These are phyloP conservation scores for Hucho hucho DNA, from an alignment of 2,113 vertebrate species.

Conservation along the genomic window DNA sequence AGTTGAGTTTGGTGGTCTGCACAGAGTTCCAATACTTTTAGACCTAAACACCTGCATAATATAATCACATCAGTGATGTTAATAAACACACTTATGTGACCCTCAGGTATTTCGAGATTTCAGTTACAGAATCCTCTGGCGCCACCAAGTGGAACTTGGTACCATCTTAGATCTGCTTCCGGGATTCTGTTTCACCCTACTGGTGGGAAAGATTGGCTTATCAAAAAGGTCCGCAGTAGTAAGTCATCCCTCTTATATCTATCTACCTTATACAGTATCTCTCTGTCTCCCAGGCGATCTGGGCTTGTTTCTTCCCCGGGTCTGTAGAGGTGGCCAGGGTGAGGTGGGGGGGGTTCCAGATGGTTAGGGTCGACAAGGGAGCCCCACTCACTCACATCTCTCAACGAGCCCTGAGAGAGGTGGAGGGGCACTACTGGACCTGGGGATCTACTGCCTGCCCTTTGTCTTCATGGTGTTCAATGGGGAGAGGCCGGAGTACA, in stretches of 20 bases:
- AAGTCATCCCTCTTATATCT: background rate
- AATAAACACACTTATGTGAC: too few relatives aligned
- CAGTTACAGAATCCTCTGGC: too few relatives aligned
- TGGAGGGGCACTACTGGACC: slow-evolving; percentile 65
- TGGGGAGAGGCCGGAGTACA: slow-evolving; percentile 67
- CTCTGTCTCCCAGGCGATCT: slow-evolving; percentile 60
- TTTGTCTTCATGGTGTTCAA: slow-evolving; percentile 81
- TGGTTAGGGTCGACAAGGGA: slow-evolving; percentile 70
- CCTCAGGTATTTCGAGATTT: too few relatives aligned
- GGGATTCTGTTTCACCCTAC: too few relatives aligned
- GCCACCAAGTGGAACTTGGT: too few relatives aligned
- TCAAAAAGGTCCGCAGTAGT: too few relatives aligned
- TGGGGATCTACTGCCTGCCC: slow-evolving; percentile 74
- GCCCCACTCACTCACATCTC: slow-evolving; percentile 61
- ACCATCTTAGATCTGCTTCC: too few relatives aligned
- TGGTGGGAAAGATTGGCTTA: too few relatives aligned
- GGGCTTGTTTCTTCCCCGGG: slow-evolving; percentile 67
- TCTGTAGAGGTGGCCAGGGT: slow-evolving; percentile 64
- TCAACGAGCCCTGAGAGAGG: slow-evolving; percentile 65
- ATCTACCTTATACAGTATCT: background rate
- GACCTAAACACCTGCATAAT: too few relatives aligned
- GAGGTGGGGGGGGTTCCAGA: slow-evolving; percentile 69
- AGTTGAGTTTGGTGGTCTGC: too few relatives aligned
- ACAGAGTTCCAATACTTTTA: too few relatives aligned
- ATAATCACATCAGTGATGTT: too few relatives aligned